Evolutionary conservation across 2,797 vertebrate species (phyloP), one percentile per base, ranked within the genome.

Genomic region (Tadarida brasiliensis): DNA sequence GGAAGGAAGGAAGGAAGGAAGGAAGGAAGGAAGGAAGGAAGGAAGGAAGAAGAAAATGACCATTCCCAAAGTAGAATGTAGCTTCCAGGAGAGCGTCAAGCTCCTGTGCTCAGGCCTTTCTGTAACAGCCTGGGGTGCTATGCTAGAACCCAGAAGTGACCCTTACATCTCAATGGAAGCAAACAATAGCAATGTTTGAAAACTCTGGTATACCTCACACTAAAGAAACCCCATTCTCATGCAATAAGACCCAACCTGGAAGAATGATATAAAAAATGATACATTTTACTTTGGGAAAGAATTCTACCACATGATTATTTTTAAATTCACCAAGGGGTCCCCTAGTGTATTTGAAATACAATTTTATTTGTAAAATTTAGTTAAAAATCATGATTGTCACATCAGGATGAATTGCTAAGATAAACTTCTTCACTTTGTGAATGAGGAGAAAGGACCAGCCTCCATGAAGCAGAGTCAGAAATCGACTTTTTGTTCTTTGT

Each of bases 281-380:
- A 44, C 22, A 19, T 91, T 83, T 94, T 61, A 30, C 59, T 87
- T 91, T 90, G 90, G 59, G 26, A 89, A 96, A 94, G 51, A 94
- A 87, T 70, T 93, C 61, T 24, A 90, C 59, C 74, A n/a, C 87
- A 74, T n/a, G 59, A 67, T 93, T 90, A 73, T 84, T 96, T 97
- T 93, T 24, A 94, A 96, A 97, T 93, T 97, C 96, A 97, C 67
- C 95, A 96, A 28, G 26, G 97, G 95, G 80, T 97, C 91, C 91
- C 91, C 92, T 95, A 96, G 96, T 96, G 84, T 97, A 96, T 92
- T 96, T 81, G 61, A 95, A 95, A 97, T 78, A 97, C 87, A 96
- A 95, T 96, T 93, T 97, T 96, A 96, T 87, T 96, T 87, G 54
- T 61, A 73, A 96, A 96, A 80, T 78, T 80, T 76, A 91, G 80